Evolutionary conservation across 2,888 invertebrate genomes (phyloP).

Genomic region (Acleris literana): DNA sequence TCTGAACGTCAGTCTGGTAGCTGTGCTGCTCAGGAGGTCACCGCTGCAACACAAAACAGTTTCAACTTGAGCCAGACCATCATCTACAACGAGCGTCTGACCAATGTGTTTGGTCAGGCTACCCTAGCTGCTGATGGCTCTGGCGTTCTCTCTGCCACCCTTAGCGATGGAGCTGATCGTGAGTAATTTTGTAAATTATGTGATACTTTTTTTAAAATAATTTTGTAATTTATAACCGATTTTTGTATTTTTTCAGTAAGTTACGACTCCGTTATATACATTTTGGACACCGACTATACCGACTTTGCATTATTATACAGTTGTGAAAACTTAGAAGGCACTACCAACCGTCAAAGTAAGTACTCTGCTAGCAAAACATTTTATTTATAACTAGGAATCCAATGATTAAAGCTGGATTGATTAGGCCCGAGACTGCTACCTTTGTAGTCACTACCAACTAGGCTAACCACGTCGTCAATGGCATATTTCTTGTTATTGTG

Average conservation of each 20-base stretch:
- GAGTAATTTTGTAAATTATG: conserved; percentile 9
- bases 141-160: conserved; percentile 53
- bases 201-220: no score
- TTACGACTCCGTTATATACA: conserved; percentile 79
- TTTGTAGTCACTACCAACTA: no score
- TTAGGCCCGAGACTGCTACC: no score
- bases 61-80: conserved; percentile 52
- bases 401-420: no score
- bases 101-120: conserved; percentile 45
- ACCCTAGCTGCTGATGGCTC: conserved; percentile 47
- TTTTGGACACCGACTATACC: conserved; percentile 85
- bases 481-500: no score
- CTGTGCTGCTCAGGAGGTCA: conserved; percentile 52
- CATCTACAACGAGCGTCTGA: conserved; percentile 53
- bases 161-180: conserved; percentile 48
- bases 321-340: conserved; percentile 62
- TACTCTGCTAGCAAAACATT: background rate
- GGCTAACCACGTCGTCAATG: no score
- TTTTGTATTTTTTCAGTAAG: conserved; percentile 49
- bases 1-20: conserved; percentile 63
- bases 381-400: no score
- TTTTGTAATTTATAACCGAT: background rate
- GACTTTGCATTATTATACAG: conserved; percentile 86
- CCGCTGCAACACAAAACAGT: conserved; percentile 38
- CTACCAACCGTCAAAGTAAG: conserved; percentile 21